Conservation (phyloP, 2,113 vertebrate species). For the Mormyrus lacerda region DNA sequence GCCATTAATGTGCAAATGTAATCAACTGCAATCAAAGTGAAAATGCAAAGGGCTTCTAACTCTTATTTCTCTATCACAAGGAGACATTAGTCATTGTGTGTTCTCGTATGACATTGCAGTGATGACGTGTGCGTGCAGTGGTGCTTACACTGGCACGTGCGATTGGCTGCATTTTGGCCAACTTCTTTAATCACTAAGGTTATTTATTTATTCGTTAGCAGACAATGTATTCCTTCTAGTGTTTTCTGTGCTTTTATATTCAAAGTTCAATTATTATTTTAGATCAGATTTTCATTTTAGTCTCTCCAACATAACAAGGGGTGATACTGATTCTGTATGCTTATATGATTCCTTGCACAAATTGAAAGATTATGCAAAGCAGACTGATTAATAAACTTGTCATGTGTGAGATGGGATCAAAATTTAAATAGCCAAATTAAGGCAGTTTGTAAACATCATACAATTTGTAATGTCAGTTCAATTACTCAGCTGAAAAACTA, state of each 20-base stretch:
- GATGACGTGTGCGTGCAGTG: background rate
- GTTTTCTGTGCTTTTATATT: background rate
- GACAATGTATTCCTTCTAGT: background rate
- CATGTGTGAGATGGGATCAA: background rate
- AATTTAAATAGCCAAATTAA: constrained; percentile 14
- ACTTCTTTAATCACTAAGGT: background rate
- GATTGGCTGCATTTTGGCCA: background rate
- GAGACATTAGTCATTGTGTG: background rate
- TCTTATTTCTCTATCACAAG: background rate
- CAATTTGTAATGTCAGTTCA: constrained; percentile 1
- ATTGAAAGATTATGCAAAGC: background rate
- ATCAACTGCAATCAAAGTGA: background rate
- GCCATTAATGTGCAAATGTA: constrained; percentile 14
- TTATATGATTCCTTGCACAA: background rate
- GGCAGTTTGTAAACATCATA: background rate
- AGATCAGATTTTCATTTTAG: background rate
- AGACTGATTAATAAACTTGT: background rate
- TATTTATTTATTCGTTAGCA: background rate
- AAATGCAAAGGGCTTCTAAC: background rate
- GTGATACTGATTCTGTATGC: background rate
- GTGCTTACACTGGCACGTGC: background rate
- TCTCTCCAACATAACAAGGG: background rate
- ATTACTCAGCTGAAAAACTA: constrained; percentile 10
- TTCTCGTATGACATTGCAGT: background rate
- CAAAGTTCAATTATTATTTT: background rate